Evolutionary conservation across 2,888 invertebrate genomes (phyloP), one percentile per base, ranked within the genome.

Genomic region (Blomia tropicalis): DNA sequence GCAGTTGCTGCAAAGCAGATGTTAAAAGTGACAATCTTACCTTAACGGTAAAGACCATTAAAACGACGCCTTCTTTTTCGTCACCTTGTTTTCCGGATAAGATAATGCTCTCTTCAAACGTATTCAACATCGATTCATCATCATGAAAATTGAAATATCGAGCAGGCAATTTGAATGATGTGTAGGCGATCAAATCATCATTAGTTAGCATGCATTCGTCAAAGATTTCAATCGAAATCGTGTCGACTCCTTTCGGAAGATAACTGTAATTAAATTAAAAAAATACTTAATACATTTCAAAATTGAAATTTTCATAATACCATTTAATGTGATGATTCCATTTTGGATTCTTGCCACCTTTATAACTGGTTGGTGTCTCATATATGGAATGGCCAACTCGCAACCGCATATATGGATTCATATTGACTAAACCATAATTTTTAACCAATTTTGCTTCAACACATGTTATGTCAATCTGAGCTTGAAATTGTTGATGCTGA

Each of bases 251-350:
- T 67, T 83, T 81, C 0, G 93, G 90, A 64, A 95, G 78, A 68
- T 85, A 80, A 73, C 89, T 89, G 70, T 25, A 60, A 43, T 19
- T 56, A n/a, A 36, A 31, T 14, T 23, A 60, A n/a, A 36, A 31
- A 51, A 59, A 47, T 43, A 59, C 41, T 19, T 17, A 36, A 14
- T 27, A 22, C 25, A 27, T 2, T n/a, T n/a, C n/a, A n/a, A n/a
- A n/a, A n/a, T n/a, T n/a, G n/a, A n/a, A n/a, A n/a, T n/a, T n/a
- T 11, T 43, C 3, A 54, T 36, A 19, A 59, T 76, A 89, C 86
- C 87, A 87, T 72, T 89, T 87, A 68, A 95, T 84, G 60, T 87
- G 85, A 78, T 92, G 90, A 75, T 92, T 91, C 95, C 95, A 96
- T 66, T 85, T 79, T 2, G 96, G 96, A 70, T 84, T 89, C 74